These are phyloP conservation scores for Pica pica DNA, from an alignment of 2,113 vertebrate species.

Conservation along the genomic window DNA sequence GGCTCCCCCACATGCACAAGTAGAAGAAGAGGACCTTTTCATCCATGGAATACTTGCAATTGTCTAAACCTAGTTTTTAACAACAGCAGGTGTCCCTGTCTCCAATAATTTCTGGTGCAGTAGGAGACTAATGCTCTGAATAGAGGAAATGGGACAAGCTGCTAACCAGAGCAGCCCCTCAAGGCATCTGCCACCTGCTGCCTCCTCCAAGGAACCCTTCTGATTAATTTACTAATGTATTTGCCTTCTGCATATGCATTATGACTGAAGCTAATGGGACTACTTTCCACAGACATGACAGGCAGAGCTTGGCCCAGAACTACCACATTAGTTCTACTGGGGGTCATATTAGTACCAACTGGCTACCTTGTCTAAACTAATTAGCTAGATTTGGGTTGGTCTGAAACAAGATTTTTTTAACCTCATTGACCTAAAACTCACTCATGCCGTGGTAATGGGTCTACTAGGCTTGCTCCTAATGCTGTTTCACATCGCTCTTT, in stretches of 20 bases:
- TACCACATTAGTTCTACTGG: background rate
- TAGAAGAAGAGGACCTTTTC: background rate
- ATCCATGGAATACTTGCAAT: background rate
- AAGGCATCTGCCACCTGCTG: conserved; percentile 32
- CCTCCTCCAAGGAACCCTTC: background rate
- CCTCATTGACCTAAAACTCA: background rate
- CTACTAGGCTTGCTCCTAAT: background rate
- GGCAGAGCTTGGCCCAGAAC: background rate
- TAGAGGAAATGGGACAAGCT: background rate
- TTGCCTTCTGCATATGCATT: background rate
- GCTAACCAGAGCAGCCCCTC: conserved; percentile 1
- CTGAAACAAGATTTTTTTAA: background rate
- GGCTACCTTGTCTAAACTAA: background rate
- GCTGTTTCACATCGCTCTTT: background rate
- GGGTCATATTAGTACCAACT: background rate
- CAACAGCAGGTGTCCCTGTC: background rate
- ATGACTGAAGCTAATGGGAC: background rate
- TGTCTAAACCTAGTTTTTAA: background rate
- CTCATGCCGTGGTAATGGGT: background rate
- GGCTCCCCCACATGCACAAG: background rate
- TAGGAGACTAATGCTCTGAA: background rate
- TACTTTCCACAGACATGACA: background rate
- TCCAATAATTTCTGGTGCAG: background rate
- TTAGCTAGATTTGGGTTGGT: background rate
- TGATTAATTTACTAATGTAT: background rate